phyloP scores from a whole-genome alignment of 2,797 vertebrate species.

The Gadopsis marmoratus region DNA sequence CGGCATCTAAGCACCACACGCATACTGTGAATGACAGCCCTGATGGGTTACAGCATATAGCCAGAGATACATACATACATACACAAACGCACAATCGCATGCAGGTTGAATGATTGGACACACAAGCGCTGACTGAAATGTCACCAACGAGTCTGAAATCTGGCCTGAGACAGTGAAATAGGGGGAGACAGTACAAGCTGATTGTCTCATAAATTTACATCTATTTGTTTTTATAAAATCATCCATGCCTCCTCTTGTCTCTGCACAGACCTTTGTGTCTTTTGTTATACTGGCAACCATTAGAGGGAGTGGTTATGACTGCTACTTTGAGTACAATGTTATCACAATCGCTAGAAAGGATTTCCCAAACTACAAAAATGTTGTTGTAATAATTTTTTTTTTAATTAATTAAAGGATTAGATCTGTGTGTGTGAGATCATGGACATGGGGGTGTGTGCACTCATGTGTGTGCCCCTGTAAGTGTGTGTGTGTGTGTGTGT shows the following conservation, averaged over 20 bases:
- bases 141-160: conserved; percentile 38
- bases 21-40: conserved; percentile 40
- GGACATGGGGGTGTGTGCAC: conserved; percentile 8
- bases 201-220: background rate
- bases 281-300: background rate
- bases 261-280: background rate
- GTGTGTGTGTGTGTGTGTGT: conserved; percentile 11
- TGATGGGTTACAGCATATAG: conserved; percentile 34
- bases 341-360: background rate
- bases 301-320: background rate
- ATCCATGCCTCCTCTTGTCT: background rate
- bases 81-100: conserved; percentile 27
- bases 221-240: background rate
- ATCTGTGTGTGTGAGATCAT: conserved; percentile 12
- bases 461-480: background rate
- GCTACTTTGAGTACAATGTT: background rate
- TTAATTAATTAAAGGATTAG: background rate
- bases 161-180: conserved; percentile 10
- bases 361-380: background rate
- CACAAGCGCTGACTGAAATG: conserved; percentile 39
- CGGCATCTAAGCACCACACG: conserved; percentile 12
- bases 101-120: conserved; percentile 24
- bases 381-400: background rate
- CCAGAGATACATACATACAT: conserved; percentile 32
- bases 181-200: background rate